phyloP scores from a whole-genome alignment of 30 jellyfish, hydroid and myxozoan species.

The Pelagia noctiluca region DNA sequence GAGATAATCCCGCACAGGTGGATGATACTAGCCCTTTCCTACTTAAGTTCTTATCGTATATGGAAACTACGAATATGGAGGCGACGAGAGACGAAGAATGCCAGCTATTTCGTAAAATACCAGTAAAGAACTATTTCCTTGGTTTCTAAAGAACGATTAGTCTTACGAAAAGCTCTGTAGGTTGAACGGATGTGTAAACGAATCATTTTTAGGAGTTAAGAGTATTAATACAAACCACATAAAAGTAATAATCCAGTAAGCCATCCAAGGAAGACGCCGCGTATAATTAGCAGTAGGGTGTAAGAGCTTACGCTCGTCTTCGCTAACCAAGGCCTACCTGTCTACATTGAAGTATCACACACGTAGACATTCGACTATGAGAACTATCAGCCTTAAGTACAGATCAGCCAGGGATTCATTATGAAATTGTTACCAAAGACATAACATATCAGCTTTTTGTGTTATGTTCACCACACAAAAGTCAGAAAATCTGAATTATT shows the following conservation, averaged over 20 bases:
- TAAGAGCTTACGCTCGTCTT: neutral
- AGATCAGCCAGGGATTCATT: conserved; percentile 46
- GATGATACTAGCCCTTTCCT: too few relatives aligned
- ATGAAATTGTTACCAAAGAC: conserved; percentile 32
- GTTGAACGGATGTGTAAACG: conserved; percentile 21
- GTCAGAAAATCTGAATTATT: conserved; percentile 6
- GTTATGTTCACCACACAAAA: neutral
- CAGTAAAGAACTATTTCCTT: neutral
- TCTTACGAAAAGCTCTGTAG: conserved; percentile 1
- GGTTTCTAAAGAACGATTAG: neutral
- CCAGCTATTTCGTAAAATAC: neutral
- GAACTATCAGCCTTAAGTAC: conserved; percentile 34
- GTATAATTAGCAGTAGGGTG: conserved; percentile 54
- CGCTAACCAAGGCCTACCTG: conserved; percentile 3
- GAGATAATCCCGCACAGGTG: too few relatives aligned
- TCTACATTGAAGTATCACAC: conserved; percentile 27
- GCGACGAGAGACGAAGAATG: neutral
- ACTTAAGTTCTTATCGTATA: too few relatives aligned
- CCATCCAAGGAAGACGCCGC: conserved; percentile 29
- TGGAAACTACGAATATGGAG: too few relatives aligned
- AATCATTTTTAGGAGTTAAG: neutral
- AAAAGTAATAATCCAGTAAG: conserved; percentile 7
- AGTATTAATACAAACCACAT: conserved; percentile 2
- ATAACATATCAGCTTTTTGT: conserved; percentile 10
- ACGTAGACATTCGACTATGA: conserved; percentile 31